A percentile compares a stretch with the other conserved stretches of the same genome.
These are phyloP conservation scores for Phthorimaea operculella DNA, from an alignment of 1,140 invertebrate species.

Conservation along the genomic window DNA sequence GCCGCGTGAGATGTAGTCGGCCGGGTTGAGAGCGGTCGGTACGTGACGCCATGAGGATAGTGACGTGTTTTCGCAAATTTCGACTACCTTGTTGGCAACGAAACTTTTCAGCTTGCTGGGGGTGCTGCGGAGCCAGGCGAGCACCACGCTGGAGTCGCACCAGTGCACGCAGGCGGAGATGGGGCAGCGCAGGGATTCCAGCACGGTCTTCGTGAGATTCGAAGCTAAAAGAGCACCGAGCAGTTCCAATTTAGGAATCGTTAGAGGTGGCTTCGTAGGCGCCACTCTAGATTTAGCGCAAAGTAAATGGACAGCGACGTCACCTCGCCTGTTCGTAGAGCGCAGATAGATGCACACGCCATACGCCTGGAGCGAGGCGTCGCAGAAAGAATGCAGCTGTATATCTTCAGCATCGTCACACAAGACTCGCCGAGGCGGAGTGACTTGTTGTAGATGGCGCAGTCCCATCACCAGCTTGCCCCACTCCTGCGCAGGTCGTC, in stretches of 20 bases:
- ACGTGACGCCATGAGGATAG: not conserved
- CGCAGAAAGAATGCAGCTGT: not conserved
- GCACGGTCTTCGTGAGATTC: not conserved
- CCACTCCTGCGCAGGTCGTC: too few species aligned
- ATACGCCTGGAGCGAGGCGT: not conserved
- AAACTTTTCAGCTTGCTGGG: not conserved
- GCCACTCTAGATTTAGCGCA: not conserved
- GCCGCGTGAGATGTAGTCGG: not conserved
- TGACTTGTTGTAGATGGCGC: too few species aligned
- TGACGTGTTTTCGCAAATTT: not conserved
- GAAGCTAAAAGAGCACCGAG: not conserved
- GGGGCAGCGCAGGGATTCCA: not conserved
- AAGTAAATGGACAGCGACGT: not conserved
- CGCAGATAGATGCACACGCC: not conserved
- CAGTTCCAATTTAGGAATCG: not conserved
- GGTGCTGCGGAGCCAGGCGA: not conserved
- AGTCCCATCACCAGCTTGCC: too few species aligned
- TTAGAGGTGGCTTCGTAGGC: not conserved
- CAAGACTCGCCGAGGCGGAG: not conserved
- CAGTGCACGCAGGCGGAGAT: not conserved
- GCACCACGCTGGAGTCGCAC: not conserved
- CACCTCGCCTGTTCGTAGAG: not conserved
- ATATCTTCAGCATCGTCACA: not conserved
- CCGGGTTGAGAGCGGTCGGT: not conserved
- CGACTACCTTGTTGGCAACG: not conserved